phyloP scores from a whole-genome alignment of 2,113 vertebrate species.

The Mandrillus leucophaeus region DNA sequence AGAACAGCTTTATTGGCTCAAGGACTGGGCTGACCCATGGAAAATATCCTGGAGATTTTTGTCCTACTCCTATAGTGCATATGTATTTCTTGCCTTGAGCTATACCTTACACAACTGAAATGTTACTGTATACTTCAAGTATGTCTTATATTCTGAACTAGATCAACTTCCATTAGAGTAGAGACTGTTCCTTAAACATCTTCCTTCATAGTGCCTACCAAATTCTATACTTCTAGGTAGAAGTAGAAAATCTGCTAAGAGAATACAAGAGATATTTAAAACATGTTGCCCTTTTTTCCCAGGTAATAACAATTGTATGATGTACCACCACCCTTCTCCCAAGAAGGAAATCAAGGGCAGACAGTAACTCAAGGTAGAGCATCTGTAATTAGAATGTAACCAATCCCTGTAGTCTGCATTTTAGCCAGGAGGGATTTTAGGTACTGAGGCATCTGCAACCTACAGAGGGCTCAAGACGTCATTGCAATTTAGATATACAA shows the following conservation, averaged over 20 bases:
- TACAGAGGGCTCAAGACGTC: background rate
- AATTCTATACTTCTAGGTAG: background rate
- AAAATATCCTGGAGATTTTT: conserved; percentile 21
- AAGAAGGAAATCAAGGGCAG: background rate
- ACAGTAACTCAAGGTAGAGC: background rate
- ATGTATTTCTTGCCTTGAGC: background rate
- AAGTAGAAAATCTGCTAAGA: conserved; percentile 38
- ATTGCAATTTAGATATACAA: background rate
- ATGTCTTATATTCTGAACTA: background rate
- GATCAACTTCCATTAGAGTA: background rate
- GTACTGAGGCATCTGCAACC: background rate
- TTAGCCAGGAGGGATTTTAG: background rate
- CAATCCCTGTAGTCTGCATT: background rate
- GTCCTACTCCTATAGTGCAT: background rate
- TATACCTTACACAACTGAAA: background rate
- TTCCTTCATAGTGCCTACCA: background rate
- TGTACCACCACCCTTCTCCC: background rate
- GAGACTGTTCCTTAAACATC: background rate
- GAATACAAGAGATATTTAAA: background rate
- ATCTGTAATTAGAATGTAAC: background rate
- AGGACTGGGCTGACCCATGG: background rate
- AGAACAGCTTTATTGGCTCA: background rate
- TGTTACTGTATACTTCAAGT: background rate
- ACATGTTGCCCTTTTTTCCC: background rate
- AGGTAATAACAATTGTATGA: background rate